phyloP scores from a whole-genome alignment of 2,888 invertebrate genomes.

The Tineola bisselliella region DNA sequence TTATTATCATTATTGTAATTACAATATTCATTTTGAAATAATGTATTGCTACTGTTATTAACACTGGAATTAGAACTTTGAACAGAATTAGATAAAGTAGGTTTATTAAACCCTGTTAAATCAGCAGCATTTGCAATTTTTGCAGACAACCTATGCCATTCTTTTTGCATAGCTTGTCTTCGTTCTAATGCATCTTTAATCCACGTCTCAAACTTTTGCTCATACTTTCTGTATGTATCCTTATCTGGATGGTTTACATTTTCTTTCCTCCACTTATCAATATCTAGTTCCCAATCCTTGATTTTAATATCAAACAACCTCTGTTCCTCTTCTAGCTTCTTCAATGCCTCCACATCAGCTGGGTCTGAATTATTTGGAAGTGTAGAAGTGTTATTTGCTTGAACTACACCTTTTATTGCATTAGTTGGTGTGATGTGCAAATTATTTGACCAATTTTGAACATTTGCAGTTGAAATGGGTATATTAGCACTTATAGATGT shows the following conservation, averaged over 20 bases:
- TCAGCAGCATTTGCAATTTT: not conserved
- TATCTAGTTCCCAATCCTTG: constrained; percentile 90
- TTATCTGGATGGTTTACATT: constrained; percentile 93
- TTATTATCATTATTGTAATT: not conserved
- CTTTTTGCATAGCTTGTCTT: constrained; percentile 79
- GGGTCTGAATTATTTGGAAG: constrained; percentile 25
- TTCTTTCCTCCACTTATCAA: constrained; percentile 89
- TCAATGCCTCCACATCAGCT: constrained; percentile 36
- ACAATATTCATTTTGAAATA: not conserved
- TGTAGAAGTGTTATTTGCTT: constrained; percentile 17
- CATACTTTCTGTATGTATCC: constrained; percentile 85
- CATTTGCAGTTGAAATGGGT: not conserved
- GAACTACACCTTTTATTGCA: constrained; percentile 18
- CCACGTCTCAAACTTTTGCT: constrained; percentile 88
- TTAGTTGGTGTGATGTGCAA: constrained; percentile 28
- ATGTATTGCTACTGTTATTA: not conserved
- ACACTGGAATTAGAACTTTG: not conserved
- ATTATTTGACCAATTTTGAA: constrained; percentile 1
- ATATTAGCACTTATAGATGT: constrained; percentile 17
- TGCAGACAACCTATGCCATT: not conserved
- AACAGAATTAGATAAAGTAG: too few relatives aligned
- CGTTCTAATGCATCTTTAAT: constrained; percentile 80
- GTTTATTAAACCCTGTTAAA: too few relatives aligned
- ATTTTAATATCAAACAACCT: constrained; percentile 89
- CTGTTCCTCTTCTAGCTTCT: constrained; percentile 72